phyloP scores from a whole-genome alignment of 2,797 vertebrate genomes.

The Neomorphus geoffroyi region DNA sequence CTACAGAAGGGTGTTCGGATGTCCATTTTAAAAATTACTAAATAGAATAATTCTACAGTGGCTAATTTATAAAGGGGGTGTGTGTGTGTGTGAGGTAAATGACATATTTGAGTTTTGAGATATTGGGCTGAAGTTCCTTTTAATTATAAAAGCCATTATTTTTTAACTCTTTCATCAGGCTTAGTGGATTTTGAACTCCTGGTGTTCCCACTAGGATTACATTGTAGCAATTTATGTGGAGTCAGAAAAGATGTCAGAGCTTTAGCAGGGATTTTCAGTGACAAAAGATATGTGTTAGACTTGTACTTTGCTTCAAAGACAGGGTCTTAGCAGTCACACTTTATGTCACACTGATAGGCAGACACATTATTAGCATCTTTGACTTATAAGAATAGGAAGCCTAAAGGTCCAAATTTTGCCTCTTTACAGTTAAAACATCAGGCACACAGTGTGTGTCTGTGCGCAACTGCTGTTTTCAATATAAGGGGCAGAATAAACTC shows the following conservation, averaged over 20 bases:
- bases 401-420: conserved; percentile 36
- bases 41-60: not conserved
- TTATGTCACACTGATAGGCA: conserved; percentile 45
- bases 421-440: conserved; percentile 54
- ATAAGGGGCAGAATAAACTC: not conserved
- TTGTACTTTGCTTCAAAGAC: conserved; percentile 59
- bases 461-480: conserved; percentile 31
- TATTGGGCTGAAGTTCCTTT: not conserved
- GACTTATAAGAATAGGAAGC: conserved; percentile 54
- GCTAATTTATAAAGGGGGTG: not conserved
- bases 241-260: conserved; percentile 26
- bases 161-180: not conserved
- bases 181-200: not conserved
- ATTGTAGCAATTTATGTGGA: not conserved
- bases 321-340: conserved; percentile 35
- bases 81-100: not conserved
- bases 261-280: conserved; percentile 51
- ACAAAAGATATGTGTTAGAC: conserved; percentile 64
- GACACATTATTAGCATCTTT: conserved; percentile 68
- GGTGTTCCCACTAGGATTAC: not conserved
- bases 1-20: not conserved
- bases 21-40: not conserved
- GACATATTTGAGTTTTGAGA: accelerated
- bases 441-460: not conserved
- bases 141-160: not conserved